These are phyloP conservation scores for Bovichtus variegatus DNA, from an alignment of 2,797 vertebrate genomes.

Conservation along the genomic window DNA sequence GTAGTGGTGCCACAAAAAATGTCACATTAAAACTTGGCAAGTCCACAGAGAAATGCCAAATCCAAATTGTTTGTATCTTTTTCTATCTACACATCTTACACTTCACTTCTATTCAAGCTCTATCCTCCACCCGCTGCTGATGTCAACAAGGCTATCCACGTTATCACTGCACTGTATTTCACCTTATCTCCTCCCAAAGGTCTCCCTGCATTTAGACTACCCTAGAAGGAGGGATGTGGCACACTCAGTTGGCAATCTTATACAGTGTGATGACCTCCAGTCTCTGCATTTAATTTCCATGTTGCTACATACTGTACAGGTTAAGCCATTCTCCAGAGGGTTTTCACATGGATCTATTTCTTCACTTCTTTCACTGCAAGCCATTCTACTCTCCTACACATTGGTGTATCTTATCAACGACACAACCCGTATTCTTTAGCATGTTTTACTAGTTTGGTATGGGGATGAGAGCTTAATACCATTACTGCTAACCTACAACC, in stretches of 20 bases:
- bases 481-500: neutral
- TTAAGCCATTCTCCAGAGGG: neutral
- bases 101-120: conserved; percentile 25
- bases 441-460: neutral
- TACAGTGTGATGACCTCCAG: conserved; percentile 31
- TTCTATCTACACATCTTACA: conserved; percentile 25
- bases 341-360: neutral
- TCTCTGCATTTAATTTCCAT: conserved; percentile 12
- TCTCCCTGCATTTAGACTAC: conserved; percentile 27
- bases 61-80: conserved; percentile 14
- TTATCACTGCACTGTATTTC: conserved; percentile 39
- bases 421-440: neutral
- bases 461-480: neutral
- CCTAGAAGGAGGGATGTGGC: conserved; percentile 6
- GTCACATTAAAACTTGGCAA: conserved; percentile 23
- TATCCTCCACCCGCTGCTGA: conserved; percentile 32
- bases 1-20: neutral
- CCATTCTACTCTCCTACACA: neutral
- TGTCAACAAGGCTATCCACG: conserved; percentile 47
- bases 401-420: neutral
- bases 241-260: conserved; percentile 32
- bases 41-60: neutral
- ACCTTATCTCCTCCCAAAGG: conserved; percentile 29
- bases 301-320: neutral
- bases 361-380: neutral